Evolutionary conservation across 2,113 vertebrate species (phyloP), one percentile per base, ranked within the genome.

Genomic region (Dryoscopus gambensis): DNA sequence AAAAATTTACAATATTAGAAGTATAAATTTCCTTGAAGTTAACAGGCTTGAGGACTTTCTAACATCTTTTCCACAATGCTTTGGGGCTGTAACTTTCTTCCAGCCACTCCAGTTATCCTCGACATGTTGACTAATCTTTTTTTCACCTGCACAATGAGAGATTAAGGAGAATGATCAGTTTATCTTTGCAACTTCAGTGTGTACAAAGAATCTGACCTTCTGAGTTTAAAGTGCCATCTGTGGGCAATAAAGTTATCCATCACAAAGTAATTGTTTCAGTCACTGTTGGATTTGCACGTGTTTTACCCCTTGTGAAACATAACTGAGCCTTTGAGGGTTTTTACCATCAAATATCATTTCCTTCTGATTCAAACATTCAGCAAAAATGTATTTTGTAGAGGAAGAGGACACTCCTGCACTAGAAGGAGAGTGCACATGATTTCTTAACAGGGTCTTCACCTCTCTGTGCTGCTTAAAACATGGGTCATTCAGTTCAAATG

Each of bases 171-270:
- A 77, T 5, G 53, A 92, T 82, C 53, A 81, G 84, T 94, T 90
- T 84, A 79, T 94, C 90, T 97, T 95, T 96, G 89, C 85, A 94
- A 12, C 82, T 95, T 87, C 85, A 93, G 55, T 73, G 83, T 92
- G 93, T 44, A 96, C 93, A 94, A 96, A 95, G 70, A 84, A 71
- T 93, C 78, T 97, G 93, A 96, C 87, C 91, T 95, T 93, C 81
- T 92, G 91, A 60, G 92, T 84, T 94, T 97, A 78, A 97, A 91
- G 93, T 93, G 90, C 84, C 90, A 92, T 94, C 82, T 90, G 86
- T 42, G 65, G 67, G 87, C 47, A 93, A 90, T 95, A 84, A 96
- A 95, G 84, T 79, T 95, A 96, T 97, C 92, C 73, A 92, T 97
- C 95, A 94, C 5, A 52, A 70, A 86, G 62, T 70, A 96, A 96